Base-by-base conservation (phyloP, 2,113 vertebrate genomes). In the Garra rufa region DNA sequence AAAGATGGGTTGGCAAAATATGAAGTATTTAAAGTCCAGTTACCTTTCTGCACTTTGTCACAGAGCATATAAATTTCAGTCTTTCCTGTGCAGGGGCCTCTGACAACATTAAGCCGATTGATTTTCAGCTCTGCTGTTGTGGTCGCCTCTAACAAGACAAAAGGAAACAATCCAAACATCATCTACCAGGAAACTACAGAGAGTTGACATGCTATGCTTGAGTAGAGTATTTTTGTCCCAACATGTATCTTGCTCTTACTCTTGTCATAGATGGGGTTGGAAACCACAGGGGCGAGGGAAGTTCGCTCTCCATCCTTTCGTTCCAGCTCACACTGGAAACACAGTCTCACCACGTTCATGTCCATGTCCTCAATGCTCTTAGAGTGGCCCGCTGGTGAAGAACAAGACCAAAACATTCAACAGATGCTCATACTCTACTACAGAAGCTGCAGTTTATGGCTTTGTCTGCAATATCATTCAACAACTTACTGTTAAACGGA, bases 41-140 rank as follows among this genome's bases (percentile, higher is more conserved):
- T 88, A 97, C 97, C 97, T 97, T 99, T 99, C 89, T 99, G 97
- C 74, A 99, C 97, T 91, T 99, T 99, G 94, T 99, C 97, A 0
- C 97, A 98, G 3, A 99, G 89, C 90, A 99, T 93, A 88, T 97
- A 98, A 50, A 98, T 91, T 90, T 99, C 97, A 0, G 97, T 97
- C 0, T 96, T 96, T 0, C 97, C 97, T 0, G 89, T 92, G 84
- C 96, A 97, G 0, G 94, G 89, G 0, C 97, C 97, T 0, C 90
- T 92, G 84, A 94, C 92, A 82, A 94, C 92, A 89, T 99, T 99
- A 90, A 99, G 93, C 21, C 95, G 91, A 88, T 93, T 96, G 63
- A 99, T 98, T 88, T 96, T 96, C 85, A 99, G 93, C 90, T 98
- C 97, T 0, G 97, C 98, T 0, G 97, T 99, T 82, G 97, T 98